These are phyloP conservation scores for Gasterosteus aculeatus DNA, from an alignment of 2,113 vertebrate genomes.

Conservation along the genomic window DNA sequence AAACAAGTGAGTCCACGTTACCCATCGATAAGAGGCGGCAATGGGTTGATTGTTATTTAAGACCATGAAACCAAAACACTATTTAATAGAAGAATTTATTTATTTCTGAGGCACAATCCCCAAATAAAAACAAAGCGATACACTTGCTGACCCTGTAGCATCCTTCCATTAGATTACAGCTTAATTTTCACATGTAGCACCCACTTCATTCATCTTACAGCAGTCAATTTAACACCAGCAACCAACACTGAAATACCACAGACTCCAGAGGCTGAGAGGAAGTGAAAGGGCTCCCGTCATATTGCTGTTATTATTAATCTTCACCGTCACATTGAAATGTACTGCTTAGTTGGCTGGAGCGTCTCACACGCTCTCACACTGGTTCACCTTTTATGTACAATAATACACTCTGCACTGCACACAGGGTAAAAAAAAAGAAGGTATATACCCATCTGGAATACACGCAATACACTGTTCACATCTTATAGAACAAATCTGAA, in stretches of 20 bases:
- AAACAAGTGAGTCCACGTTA: neutral
- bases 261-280: conserved; percentile 25
- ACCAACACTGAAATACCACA: conserved; percentile 31
- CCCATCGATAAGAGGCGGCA: neutral
- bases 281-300: conserved; percentile 18
- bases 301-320: conserved; percentile 17
- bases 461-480: conserved; percentile 39
- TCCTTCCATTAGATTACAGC: conserved; percentile 46
- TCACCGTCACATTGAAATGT: conserved; percentile 36
- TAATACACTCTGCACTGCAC: conserved; percentile 63
- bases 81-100: conserved; percentile 5
- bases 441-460: conserved; percentile 37
- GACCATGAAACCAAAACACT: neutral
- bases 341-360: conserved; percentile 29
- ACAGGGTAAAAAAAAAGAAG: conserved; percentile 28
- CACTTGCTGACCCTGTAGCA: conserved; percentile 24
- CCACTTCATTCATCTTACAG: conserved; percentile 50
- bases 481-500: conserved; percentile 43
- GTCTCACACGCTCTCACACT: neutral
- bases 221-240: conserved; percentile 43
- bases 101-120: conserved; percentile 66
- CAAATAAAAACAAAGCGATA: conserved; percentile 47
- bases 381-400: conserved; percentile 41
- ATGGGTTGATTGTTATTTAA: neutral
- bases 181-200: conserved; percentile 62